phyloP scores from a whole-genome alignment of 2,113 vertebrate species.

The Numenius arquata region DNA sequence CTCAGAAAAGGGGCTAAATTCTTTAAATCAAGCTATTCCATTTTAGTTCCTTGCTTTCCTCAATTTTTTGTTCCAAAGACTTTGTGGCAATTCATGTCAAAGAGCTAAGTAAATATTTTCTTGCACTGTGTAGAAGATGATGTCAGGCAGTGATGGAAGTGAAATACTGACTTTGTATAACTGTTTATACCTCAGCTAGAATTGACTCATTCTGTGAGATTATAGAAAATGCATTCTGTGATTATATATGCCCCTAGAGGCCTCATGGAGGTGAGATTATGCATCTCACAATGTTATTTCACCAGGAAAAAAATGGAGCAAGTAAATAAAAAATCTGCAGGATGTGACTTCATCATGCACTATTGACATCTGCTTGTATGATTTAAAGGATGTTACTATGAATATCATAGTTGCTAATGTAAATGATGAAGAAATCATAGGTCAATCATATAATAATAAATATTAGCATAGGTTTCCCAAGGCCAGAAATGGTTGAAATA shows the following conservation, averaged over 20 bases:
- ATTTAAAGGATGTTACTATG: conserved; percentile 58
- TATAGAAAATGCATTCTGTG: conserved; percentile 26
- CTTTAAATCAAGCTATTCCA: not conserved
- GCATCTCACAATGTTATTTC: conserved; percentile 19
- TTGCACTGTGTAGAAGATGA: not conserved
- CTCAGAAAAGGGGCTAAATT: not conserved
- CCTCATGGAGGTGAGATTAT: conserved; percentile 18
- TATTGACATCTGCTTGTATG: conserved; percentile 31
- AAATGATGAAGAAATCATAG: conserved; percentile 60
- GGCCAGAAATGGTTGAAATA: conserved; percentile 38
- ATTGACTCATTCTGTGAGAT: conserved; percentile 22
- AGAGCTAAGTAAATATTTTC: conserved; percentile 36
- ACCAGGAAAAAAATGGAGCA: not conserved
- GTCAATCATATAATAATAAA: conserved; percentile 66
- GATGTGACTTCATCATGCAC: conserved; percentile 45
- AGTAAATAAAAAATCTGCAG: conserved; percentile 44
- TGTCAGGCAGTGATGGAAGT: conserved; percentile 20
- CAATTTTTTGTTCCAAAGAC: not conserved
- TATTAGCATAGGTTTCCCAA: conserved; percentile 56
- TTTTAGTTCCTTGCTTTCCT: not conserved
- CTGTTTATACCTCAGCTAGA: conserved; percentile 8
- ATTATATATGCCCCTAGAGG: not conserved
- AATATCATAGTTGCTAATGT: conserved; percentile 43
- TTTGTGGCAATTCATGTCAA: not conserved
- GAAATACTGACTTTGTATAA: not conserved